Percentiles rank a stretch among this genome's conserved stretches.
phyloP scores from a whole-genome alignment of 2,797 vertebrate species.

The Orientallactaga sibirica region DNA sequence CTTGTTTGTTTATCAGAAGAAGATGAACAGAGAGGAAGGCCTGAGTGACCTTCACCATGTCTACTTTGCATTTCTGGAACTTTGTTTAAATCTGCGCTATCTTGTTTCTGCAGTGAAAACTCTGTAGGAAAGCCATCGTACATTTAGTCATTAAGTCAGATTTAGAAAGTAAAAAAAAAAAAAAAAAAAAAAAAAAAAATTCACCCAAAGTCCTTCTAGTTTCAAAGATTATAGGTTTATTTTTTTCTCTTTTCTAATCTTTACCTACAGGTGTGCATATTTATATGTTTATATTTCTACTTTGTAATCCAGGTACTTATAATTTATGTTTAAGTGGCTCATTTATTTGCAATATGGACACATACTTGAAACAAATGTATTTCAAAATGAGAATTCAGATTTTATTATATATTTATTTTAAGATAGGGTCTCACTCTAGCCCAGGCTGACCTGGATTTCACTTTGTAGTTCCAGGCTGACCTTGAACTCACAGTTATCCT shows the following conservation, averaged over 20 bases:
- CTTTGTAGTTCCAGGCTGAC: too few species aligned
- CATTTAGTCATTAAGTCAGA: conserved; percentile 17
- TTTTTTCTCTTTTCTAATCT: neutral
- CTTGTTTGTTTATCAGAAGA: conserved; percentile 68
- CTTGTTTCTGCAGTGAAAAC: conserved; percentile 41
- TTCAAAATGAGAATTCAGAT: conserved; percentile 56
- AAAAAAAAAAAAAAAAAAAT: too few species aligned
- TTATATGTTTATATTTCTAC: conserved; percentile 39
- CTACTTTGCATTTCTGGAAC: conserved; percentile 3
- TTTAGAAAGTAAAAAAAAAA: conserved; percentile 29
- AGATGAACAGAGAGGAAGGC: conserved; percentile 70
- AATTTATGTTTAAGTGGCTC: conserved; percentile 3
- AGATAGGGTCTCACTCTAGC: too few species aligned
- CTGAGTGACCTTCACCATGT: neutral
- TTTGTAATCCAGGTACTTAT: neutral
- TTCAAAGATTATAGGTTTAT: neutral
- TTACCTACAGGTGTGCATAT: neutral
- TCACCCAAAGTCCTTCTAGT: conserved; percentile 14
- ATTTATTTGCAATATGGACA: conserved; percentile 26
- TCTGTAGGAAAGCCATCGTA: conserved; percentile 19
- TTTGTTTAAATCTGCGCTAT: conserved; percentile 51
- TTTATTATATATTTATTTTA: neutral
- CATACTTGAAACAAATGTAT: conserved; percentile 46
- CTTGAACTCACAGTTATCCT: too few species aligned
- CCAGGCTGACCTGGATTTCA: too few species aligned